Evolutionary conservation across 2,113 vertebrate genomes (phyloP).

Genomic region (Leptocoma aspasia): DNA sequence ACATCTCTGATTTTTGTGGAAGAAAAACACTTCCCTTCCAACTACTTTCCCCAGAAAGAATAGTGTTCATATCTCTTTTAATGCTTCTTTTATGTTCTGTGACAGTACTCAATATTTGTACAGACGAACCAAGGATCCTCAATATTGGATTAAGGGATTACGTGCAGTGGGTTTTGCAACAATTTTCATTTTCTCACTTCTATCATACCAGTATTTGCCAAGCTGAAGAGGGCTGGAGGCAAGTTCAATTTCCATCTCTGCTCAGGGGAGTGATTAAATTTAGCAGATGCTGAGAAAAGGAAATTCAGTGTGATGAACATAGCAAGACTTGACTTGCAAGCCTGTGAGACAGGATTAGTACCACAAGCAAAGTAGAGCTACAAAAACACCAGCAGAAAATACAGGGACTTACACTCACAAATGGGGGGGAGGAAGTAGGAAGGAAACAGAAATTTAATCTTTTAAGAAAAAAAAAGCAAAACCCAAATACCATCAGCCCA

Average conservation of each 20-base stretch:
- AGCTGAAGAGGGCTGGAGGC: background rate
- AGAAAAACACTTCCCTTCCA: background rate
- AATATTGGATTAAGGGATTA: constrained; percentile 42
- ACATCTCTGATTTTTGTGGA: background rate
- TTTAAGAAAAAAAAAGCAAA: background rate
- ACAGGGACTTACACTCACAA: accelerated
- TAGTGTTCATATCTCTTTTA: background rate
- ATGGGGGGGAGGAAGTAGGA: background rate
- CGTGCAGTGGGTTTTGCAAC: background rate
- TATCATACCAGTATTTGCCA: background rate
- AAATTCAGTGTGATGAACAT: background rate
- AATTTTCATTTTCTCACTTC: constrained; percentile 21
- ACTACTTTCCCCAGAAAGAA: background rate
- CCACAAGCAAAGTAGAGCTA: background rate
- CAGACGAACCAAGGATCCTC: background rate
- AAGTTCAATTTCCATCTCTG: constrained; percentile 21
- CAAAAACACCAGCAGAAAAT: background rate
- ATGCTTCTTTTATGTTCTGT: background rate
- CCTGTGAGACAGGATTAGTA: background rate
- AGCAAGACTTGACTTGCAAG: background rate
- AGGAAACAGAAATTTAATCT: background rate
- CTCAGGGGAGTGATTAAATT: background rate
- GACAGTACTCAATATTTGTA: background rate
- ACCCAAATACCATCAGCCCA: background rate
- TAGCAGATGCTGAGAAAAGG: background rate